Percentiles rank a stretch among this genome's conserved stretches.
Evolutionary conservation across 2,888 invertebrate genomes (phyloP).

Genomic region (Theretra japonica): DNA sequence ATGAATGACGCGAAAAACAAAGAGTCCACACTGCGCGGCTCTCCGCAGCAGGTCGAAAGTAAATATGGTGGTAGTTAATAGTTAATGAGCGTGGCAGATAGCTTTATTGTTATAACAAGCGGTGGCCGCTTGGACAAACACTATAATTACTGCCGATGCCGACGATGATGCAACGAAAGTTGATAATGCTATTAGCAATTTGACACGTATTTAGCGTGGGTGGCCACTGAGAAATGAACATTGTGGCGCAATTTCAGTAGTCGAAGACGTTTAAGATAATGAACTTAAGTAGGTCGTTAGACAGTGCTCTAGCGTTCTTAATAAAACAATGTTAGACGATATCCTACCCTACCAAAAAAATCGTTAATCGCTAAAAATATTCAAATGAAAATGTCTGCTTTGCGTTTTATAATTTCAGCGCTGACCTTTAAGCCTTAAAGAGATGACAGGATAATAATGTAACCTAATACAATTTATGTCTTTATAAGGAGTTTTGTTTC

Average conservation of each 20-base stretch:
- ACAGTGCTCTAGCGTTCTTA: conserved; percentile 53
- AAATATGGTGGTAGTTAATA: conserved; percentile 61
- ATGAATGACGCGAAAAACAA: conserved; percentile 45
- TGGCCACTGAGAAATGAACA: conserved; percentile 68
- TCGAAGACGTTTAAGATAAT: conserved; percentile 64
- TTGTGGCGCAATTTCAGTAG: conserved; percentile 66
- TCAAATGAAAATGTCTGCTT: conserved; percentile 4
- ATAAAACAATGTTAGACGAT: conserved; percentile 40
- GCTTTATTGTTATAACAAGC: conserved; percentile 71
- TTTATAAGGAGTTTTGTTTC: conserved; percentile 30
- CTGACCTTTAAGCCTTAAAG: conserved; percentile 32
- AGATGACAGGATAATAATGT: conserved; percentile 30
- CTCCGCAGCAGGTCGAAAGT: conserved; percentile 45
- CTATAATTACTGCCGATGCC: conserved; percentile 65
- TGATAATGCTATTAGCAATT: conserved; percentile 80
- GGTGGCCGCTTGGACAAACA: conserved; percentile 66
- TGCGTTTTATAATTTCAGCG: conserved; percentile 31
- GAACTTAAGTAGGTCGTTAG: conserved; percentile 60
- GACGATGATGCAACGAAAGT: conserved; percentile 79
- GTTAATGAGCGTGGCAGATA: conserved; percentile 73
- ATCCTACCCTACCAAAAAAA: conserved; percentile 7
- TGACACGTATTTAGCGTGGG: conserved; percentile 79
- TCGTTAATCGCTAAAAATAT: neutral
- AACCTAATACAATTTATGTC: conserved; percentile 26
- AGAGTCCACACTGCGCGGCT: conserved; percentile 32